Base-by-base conservation (phyloP, 2,113 vertebrate species). In the Rhabdomys dilectus region DNA sequence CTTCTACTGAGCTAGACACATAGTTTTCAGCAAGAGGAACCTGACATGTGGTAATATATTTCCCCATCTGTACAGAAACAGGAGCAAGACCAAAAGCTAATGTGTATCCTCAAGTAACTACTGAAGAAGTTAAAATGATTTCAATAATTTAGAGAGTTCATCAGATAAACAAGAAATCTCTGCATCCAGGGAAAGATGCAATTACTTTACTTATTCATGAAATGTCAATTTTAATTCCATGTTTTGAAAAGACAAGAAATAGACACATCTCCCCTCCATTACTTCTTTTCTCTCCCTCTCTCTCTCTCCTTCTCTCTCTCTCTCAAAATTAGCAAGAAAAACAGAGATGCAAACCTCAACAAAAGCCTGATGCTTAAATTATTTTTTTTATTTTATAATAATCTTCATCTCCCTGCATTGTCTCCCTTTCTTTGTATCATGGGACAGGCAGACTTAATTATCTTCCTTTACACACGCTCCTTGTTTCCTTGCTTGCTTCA, bases 231-330 rank as follows among this genome's bases (percentile, higher is more conserved):
- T 96, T 96, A 98, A 98, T 97, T 97, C 53, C 2, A 4, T 3
- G 73, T 89, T 96, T 97, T 96, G 26, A 53, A 78, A 97, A 98
- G 94, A 97, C 97, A 98, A 53, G 97, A 97, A 97, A 95, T 97
- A 98, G 97, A 97, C 73, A 91, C 21, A 21, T 51, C 10, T 51
- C 58, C 29, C 82, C 8, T 24, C 17, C 17, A 1, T 9, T 7
- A 22, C n/a, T 39, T 73, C 70, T 39, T 21, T 22, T n/a, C 36
- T n/a, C 70, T 72, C 34, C 9, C 13, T 60, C 80, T 60, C 60
- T 26, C 34, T 70, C 34, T 70, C 60, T 26, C 60, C 26, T 3
- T 15, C 34, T 3, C 17, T 22, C 19, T 3, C 11, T 58, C 36
- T 60, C 15, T 31, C 10, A 36, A 68, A 48, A 42, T 29, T 36